Percentiles rank a stretch among this genome's conserved stretches.
These are phyloP conservation scores for Lophotriccus pileatus DNA, from an alignment of 2,797 vertebrate genomes.

Conservation along the genomic window DNA sequence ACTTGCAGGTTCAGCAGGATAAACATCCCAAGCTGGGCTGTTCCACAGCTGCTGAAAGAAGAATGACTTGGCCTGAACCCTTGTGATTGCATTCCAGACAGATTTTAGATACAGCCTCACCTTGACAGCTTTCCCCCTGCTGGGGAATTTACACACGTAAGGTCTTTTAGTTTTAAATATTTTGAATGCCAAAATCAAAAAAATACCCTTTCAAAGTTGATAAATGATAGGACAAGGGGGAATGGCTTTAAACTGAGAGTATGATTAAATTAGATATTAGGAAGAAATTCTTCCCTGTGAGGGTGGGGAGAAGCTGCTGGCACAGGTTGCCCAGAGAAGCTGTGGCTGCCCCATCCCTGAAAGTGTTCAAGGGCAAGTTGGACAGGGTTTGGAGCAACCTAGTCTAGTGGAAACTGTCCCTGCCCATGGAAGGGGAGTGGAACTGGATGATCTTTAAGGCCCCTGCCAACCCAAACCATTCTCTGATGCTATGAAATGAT, in stretches of 20 bases:
- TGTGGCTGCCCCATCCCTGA: neutral
- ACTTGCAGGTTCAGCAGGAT: neutral
- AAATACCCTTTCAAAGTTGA: neutral
- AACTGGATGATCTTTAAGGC: neutral
- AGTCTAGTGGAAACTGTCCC: neutral
- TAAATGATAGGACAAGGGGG: neutral
- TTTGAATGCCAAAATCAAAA: neutral
- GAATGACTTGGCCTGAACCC: neutral
- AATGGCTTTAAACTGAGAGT: neutral
- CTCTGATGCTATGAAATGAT: neutral
- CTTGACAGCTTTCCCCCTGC: neutral
- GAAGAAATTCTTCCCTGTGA: neutral
- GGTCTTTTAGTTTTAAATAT: neutral
- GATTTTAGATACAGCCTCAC: neutral
- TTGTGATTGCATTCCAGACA: neutral
- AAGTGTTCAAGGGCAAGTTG: neutral
- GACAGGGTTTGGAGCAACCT: neutral
- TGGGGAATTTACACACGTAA: neutral
- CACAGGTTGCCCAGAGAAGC: neutral
- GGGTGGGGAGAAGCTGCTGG: neutral
- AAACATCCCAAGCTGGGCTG: neutral
- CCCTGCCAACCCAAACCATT: neutral
- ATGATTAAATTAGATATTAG: neutral
- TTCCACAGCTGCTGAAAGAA: neutral
- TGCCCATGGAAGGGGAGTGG: neutral